Evolutionary conservation across 2,797 vertebrate species (phyloP).

Genomic region (Rhinoraja longicauda): DNA sequence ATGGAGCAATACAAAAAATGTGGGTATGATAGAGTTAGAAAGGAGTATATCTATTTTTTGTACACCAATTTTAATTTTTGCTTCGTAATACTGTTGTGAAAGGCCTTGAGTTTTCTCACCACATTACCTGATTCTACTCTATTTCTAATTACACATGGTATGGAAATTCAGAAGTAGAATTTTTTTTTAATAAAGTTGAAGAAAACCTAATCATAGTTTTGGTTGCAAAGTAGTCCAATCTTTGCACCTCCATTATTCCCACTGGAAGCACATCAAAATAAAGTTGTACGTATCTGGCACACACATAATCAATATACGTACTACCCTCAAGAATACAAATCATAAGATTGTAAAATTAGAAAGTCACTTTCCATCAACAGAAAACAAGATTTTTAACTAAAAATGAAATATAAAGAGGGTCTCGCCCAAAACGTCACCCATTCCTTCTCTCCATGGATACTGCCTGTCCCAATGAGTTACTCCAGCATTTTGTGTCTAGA

Average conservation of each 20-base stretch:
- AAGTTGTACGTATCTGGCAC: neutral
- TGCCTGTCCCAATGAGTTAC: too few species aligned
- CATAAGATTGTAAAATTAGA: neutral
- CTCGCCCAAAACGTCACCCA: too few species aligned
- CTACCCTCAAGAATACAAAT: neutral
- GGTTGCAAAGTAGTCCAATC: neutral
- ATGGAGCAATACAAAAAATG: neutral
- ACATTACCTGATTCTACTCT: neutral
- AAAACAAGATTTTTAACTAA: too few species aligned
- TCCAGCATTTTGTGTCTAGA: too few species aligned
- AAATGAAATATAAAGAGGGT: too few species aligned
- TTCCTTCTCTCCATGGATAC: too few species aligned
- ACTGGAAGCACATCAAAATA: neutral
- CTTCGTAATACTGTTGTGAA: neutral
- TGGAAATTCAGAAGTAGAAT: too few species aligned
- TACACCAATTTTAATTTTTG: neutral
- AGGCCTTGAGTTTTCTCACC: neutral
- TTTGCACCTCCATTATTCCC: neutral
- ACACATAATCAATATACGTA: neutral
- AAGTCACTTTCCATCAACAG: neutral
- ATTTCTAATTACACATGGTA: neutral
- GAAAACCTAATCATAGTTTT: neutral
- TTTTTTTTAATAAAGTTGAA: neutral
- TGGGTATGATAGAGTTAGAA: neutral
- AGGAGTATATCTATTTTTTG: neutral